Percentiles rank a stretch among this genome's conserved stretches.
Conservation (phyloP, 2,113 vertebrate genomes). For the Phyllostomus hastatus region DNA sequence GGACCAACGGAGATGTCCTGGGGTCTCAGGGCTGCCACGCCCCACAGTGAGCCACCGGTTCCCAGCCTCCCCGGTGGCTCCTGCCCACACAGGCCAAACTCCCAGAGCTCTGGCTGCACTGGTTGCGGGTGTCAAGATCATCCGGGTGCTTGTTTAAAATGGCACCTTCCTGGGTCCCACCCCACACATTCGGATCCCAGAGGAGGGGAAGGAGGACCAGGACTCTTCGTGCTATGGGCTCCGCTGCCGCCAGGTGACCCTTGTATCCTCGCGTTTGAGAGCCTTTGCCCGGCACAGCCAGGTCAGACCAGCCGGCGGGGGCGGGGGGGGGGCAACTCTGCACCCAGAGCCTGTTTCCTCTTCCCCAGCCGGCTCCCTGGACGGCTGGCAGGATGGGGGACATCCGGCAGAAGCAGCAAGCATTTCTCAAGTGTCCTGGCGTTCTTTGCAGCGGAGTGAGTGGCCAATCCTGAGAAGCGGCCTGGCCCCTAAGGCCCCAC, state of each 20-base stretch:
- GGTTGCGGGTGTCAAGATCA: background rate
- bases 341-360: background rate
- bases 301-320: background rate
- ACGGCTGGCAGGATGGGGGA: no score
- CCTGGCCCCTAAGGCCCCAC: no score
- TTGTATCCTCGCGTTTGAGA: background rate
- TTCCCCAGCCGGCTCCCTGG: background rate
- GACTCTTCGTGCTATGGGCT: background rate
- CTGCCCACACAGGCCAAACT: background rate
- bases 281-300: rapidly evolving
- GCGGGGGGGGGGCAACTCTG: background rate
- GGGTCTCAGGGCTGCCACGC: background rate
- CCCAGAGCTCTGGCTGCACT: background rate
- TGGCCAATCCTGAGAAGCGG: background rate
- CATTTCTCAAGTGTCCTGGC: background rate
- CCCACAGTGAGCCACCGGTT: background rate
- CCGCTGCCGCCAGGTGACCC: background rate
- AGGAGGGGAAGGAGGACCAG: background rate
- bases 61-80: background rate
- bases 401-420: no score
- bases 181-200: background rate
- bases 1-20: background rate
- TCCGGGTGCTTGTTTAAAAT: background rate
- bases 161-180: background rate
- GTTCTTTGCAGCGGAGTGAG: background rate